A percentile compares a stretch with the other conserved stretches of the same genome.
phyloP scores from a whole-genome alignment of 2,888 invertebrate species.

The Lithophane socia region DNA sequence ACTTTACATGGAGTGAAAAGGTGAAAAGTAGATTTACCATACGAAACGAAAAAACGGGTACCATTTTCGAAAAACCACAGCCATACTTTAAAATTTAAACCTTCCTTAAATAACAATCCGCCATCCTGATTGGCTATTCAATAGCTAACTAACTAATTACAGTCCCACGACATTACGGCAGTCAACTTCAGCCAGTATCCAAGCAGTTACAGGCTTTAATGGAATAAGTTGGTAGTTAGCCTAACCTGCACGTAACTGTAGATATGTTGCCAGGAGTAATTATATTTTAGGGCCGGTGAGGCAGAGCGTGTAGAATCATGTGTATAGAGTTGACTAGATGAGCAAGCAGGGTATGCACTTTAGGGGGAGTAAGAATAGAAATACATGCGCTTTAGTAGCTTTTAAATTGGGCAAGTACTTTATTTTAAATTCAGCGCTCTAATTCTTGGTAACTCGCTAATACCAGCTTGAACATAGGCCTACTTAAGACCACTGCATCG shows the following conservation, averaged over 20 bases:
- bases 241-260: slow-evolving; percentile 32
- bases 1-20: too few species aligned
- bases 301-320: neutral
- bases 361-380: neutral
- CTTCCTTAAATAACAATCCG: neutral
- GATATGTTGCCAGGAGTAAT: slow-evolving; percentile 41
- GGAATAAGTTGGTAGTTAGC: slow-evolving; percentile 61
- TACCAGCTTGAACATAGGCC: too few species aligned
- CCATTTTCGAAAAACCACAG: neutral
- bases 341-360: neutral
- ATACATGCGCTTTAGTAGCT: neutral
- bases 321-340: slow-evolving; percentile 2
- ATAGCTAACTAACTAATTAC: slow-evolving; percentile 43
- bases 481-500: too few species aligned
- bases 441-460: too few species aligned
- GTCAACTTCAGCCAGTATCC: slow-evolving; percentile 37
- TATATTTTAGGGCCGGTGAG: slow-evolving; percentile 33
- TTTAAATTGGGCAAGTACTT: neutral
- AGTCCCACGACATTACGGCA: slow-evolving; percentile 27
- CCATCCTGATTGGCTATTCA: slow-evolving; percentile 34
- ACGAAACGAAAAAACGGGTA: too few species aligned
- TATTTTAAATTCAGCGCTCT: neutral
- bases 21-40: too few species aligned
- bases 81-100: neutral
- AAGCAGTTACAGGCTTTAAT: slow-evolving; percentile 51